A percentile compares a stretch with the other conserved stretches of the same genome.
phyloP scores from a whole-genome alignment of 2,888 invertebrate genomes.

The Petrolisthes manimaculis region DNA sequence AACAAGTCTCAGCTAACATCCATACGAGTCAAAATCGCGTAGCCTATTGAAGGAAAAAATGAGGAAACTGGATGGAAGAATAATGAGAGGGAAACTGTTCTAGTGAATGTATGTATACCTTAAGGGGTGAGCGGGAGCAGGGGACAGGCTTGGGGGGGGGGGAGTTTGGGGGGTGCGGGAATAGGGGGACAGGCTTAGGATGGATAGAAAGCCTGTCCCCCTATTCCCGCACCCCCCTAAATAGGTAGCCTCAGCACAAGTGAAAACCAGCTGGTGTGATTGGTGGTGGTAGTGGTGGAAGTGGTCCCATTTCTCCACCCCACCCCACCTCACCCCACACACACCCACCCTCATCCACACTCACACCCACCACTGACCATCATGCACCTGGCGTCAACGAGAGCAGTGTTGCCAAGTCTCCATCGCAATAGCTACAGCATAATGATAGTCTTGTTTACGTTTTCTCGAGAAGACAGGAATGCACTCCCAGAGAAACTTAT shows the following conservation, averaged over 20 bases:
- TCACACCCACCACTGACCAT: slow-evolving; percentile 7
- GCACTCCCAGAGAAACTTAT: too few species aligned
- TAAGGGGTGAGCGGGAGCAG: too few species aligned
- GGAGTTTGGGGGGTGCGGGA: background rate
- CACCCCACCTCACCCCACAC: too few species aligned
- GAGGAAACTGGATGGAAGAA: too few species aligned
- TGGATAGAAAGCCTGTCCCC: too few species aligned
- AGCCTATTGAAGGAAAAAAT: too few species aligned
- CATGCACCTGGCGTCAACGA: slow-evolving; percentile 3
- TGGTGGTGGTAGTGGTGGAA: background rate
- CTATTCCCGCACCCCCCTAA: too few species aligned
- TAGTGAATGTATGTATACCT: too few species aligned
- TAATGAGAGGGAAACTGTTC: too few species aligned
- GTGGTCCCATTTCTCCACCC: background rate
- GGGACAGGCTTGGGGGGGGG: background rate
- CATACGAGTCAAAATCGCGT: too few species aligned
- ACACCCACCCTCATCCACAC: too few species aligned
- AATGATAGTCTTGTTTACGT: background rate
- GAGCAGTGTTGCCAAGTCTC: background rate
- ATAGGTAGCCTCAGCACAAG: background rate
- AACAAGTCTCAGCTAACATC: too few species aligned
- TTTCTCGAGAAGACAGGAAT: background rate
- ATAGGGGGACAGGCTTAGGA: background rate
- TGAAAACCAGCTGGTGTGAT: background rate
- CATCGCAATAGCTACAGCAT: background rate